Percentiles rank a stretch among this genome's conserved stretches.
Conservation (phyloP, 2,113 vertebrate genomes). For the Collichthys lucidus region DNA sequence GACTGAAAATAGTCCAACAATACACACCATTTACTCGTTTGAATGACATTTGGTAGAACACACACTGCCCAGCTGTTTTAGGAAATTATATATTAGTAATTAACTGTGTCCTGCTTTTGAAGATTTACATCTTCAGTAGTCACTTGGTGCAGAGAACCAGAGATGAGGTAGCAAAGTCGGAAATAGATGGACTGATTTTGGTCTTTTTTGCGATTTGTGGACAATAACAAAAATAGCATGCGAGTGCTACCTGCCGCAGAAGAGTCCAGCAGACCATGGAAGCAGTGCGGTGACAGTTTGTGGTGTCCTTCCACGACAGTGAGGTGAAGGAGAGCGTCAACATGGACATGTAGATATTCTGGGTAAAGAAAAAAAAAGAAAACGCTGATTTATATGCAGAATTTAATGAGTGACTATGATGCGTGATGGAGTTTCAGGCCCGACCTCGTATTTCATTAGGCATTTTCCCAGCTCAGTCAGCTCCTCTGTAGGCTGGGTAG, state of each 20-base stretch:
- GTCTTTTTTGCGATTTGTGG: neutral
- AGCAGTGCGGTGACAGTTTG: conserved; percentile 92
- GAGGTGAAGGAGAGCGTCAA: conserved; percentile 92
- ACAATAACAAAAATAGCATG: neutral
- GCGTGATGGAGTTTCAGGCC: neutral
- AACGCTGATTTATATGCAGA: neutral
- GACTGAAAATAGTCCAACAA: neutral
- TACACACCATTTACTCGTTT: neutral
- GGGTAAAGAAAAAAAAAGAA: conserved; percentile 16
- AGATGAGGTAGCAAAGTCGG: neutral
- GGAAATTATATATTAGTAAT: neutral
- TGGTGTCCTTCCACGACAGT: conserved; percentile 94
- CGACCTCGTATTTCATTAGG: conserved; percentile 92
- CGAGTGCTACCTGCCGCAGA: conserved; percentile 88
- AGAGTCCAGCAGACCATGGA: conserved; percentile 95
- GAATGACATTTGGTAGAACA: neutral
- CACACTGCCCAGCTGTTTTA: neutral
- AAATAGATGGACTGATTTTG: neutral
- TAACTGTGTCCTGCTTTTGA: neutral
- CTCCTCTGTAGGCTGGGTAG: conserved; percentile 81
- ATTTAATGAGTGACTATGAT: neutral
- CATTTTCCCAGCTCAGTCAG: conserved; percentile 95
- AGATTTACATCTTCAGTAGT: neutral
- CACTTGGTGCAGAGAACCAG: neutral
- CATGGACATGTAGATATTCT: conserved; percentile 92